phyloP scores from a whole-genome alignment of 2,113 vertebrate genomes.

The Meles meles region DNA sequence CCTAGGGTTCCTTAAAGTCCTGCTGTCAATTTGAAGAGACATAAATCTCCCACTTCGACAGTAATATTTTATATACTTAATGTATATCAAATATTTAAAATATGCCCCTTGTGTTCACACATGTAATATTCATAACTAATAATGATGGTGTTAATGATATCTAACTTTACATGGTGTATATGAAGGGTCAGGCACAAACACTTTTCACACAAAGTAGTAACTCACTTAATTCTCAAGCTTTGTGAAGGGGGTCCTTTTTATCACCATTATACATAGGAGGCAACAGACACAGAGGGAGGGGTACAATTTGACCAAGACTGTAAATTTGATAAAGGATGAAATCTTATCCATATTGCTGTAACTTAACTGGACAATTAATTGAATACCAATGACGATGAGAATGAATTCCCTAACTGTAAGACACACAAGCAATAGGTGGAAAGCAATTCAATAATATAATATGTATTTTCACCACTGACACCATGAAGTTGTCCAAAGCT shows the following conservation, averaged over 20 bases:
- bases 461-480: neutral
- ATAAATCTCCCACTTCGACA: accelerated
- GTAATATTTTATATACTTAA: neutral
- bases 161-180: neutral
- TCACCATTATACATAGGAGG: too few species aligned
- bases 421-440: too few species aligned
- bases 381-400: neutral
- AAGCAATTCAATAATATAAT: neutral
- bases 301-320: accelerated
- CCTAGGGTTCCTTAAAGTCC: neutral
- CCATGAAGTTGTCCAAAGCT: accelerated
- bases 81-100: neutral
- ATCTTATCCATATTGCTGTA: neutral
- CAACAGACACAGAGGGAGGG: neutral
- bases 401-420: neutral
- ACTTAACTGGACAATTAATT: accelerated
- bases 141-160: accelerated
- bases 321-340: too few species aligned
- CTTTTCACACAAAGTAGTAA: neutral
- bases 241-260: accelerated
- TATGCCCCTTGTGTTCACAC: too few species aligned
- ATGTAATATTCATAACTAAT: neutral
- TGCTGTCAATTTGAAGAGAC: neutral
- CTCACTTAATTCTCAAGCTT: neutral
- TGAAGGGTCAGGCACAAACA: too few species aligned